Base-by-base conservation (phyloP, 2,797 vertebrate genomes). In the Phaenicophaeus curvirostris region DNA sequence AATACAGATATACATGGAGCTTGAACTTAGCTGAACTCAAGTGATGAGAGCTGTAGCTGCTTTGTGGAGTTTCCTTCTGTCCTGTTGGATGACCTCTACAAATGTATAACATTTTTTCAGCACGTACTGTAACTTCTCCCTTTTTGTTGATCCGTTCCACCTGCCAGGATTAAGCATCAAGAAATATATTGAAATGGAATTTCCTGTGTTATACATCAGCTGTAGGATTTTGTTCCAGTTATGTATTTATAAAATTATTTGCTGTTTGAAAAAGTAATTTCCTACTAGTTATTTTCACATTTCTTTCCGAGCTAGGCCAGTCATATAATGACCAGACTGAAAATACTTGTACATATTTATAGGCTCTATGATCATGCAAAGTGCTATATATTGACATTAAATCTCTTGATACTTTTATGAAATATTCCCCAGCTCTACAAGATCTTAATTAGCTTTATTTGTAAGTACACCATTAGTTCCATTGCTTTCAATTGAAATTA, bases 141-240 rank as follows among this genome's bases (percentile, higher is more conserved):
- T 91, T 71, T 95, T 72, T 93, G 78, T 85, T 96, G 94, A 96
- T 90, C 94, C 78, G 50, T 89, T 95, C 90, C 94, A 94, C 94
- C 91, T 95, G 95, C 89, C 79, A 78, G 87, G 82, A 92, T 94
- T 95, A 94, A 87, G 76, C 69, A 93, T 93, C 89, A 89, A 96
- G 94, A 95, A 90, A 66, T 94, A 92, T 69, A 69, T 13, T 89
- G 92, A 83, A 94, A 89, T 89, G 92, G 95, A 93, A 95, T 95
- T 95, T 95, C 95, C 94, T 95, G 92, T 92, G 79, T 83, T 92
- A 81, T 87, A 94, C 82, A 92, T 89, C 55, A 77, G 69, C 76
- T 92, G 68, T 91, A 94, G 66, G 53, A 71, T 82, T 94, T 90
- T 89, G 51, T 79, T 87, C 78, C 55, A 80, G 33, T 87, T 89